phyloP scores from a whole-genome alignment of 2,797 vertebrate species.

The Phylloscopus collybita region DNA sequence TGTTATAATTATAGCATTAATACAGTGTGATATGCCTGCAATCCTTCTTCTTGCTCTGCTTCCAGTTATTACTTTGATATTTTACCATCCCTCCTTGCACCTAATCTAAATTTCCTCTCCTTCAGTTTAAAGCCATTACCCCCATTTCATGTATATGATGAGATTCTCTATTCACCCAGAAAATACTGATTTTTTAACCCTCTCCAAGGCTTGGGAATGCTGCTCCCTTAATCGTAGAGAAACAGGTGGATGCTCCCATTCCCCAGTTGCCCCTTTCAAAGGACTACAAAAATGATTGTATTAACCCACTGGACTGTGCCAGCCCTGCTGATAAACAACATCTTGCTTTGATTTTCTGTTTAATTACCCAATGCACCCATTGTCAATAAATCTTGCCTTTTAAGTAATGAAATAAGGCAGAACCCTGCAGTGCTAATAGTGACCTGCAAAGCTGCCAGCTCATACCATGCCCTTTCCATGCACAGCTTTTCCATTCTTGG shows the following conservation, averaged over 20 bases:
- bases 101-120: not conserved
- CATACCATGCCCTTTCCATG: not conserved
- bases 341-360: slow-evolving; percentile 16
- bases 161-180: not conserved
- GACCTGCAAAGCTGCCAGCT: not conserved
- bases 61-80: not conserved
- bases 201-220: not conserved
- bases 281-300: not conserved
- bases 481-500: not conserved
- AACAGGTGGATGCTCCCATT: not conserved
- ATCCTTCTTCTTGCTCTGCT: not conserved
- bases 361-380: not conserved
- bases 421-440: not conserved
- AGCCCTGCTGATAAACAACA: not conserved
- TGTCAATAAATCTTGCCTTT: not conserved
- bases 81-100: not conserved
- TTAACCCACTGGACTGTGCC: not conserved
- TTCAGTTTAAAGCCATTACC: not conserved
- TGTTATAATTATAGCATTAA: too few relatives aligned
- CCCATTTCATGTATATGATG: rapidly evolving
- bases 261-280: not conserved
- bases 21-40: not conserved
- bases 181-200: not conserved
- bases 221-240: not conserved
- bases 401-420: not conserved